These are phyloP conservation scores for Halichoerus grypus DNA, from an alignment of 2,113 vertebrate genomes.

Conservation along the genomic window DNA sequence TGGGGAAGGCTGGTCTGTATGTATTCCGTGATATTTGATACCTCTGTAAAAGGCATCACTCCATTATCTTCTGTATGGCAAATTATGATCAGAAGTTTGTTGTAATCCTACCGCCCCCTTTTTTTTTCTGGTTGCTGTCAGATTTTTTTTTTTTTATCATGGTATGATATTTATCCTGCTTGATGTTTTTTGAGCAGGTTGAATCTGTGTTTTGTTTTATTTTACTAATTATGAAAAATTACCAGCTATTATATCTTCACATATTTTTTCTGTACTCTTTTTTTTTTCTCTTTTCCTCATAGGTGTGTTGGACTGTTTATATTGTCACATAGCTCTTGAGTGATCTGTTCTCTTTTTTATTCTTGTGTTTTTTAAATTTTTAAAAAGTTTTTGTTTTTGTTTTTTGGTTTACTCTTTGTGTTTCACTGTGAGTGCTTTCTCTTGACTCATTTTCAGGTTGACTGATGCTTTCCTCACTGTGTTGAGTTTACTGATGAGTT, in stretches of 20 bases:
- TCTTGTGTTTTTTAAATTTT: background rate
- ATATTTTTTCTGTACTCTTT: background rate
- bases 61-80: background rate
- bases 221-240: slow-evolving; percentile 9
- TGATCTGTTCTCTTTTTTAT: background rate
- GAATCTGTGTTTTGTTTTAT: background rate
- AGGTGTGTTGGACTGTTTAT: background rate
- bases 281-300: background rate
- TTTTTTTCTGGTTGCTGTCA: background rate
- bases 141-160: background rate
- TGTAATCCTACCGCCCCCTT: background rate
- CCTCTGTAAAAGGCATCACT: background rate
- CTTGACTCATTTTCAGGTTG: background rate
- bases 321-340: background rate
- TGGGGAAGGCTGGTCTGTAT: background rate
- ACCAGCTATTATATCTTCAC: background rate
- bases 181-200: background rate
- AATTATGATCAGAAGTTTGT: background rate
- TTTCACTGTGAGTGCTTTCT: slow-evolving; percentile 7
- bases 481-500: background rate
- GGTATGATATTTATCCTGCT: background rate
- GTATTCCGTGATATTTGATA: background rate
- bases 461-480: background rate
- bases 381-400: background rate
- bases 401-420: background rate